Conservation (phyloP, 37 sponge, comb jelly and placozoan species). For the Crambe crambe region DNA sequence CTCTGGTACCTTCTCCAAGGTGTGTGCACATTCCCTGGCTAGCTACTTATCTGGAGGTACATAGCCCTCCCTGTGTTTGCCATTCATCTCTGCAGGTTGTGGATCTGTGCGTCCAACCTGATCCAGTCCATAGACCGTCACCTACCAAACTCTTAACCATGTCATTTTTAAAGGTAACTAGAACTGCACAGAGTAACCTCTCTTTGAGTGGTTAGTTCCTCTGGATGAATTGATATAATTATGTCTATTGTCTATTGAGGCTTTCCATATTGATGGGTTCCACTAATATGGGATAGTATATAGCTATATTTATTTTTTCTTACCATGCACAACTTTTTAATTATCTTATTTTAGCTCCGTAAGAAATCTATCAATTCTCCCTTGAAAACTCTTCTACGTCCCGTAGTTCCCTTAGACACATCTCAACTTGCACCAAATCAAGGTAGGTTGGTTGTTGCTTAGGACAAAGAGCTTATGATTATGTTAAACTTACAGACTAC, state of each 20-base stretch:
- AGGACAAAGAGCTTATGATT: too few relatives aligned
- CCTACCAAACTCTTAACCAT: constrained; percentile 35
- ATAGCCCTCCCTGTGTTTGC: background rate
- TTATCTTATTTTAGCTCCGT: constrained; percentile 3
- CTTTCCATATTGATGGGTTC: too few relatives aligned
- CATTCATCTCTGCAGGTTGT: constrained; percentile 37
- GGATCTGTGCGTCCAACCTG: constrained; percentile 61
- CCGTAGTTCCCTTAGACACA: constrained; percentile 71
- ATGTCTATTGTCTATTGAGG: too few relatives aligned
- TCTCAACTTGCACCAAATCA: constrained; percentile 30
- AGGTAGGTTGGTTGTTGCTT: constrained; percentile 10
- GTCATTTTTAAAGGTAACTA: constrained; percentile 59
- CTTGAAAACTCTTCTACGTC: constrained; percentile 53
- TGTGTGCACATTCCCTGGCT: background rate
- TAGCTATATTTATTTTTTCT: too few relatives aligned
- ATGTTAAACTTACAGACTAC: constrained; percentile 48
- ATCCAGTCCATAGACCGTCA: constrained; percentile 40
- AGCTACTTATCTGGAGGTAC: background rate
- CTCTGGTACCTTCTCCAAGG: constrained; percentile 62
- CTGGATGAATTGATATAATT: too few relatives aligned
- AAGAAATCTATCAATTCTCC: constrained; percentile 14
- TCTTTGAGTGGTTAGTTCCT: too few relatives aligned
- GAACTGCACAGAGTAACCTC: too few relatives aligned
- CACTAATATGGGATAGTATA: too few relatives aligned
- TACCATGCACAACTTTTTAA: too few relatives aligned